Conservation (phyloP, 2,888 invertebrate genomes). For the Trachelus stipa region DNA sequence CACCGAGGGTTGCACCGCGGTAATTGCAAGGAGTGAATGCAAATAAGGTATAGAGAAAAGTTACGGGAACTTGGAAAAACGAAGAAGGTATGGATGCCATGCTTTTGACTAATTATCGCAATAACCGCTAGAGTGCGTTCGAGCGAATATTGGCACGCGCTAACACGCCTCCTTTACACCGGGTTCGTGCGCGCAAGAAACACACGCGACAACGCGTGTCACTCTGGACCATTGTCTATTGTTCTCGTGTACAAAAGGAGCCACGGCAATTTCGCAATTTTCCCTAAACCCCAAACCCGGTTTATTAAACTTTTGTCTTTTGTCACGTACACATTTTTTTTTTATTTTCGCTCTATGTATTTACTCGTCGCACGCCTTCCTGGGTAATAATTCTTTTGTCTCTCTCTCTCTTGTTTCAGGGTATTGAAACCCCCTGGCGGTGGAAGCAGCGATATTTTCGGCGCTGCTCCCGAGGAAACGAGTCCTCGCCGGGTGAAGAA, state of each 20-base stretch:
- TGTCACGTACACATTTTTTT: background rate
- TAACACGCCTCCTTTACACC: background rate
- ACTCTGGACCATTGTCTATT: background rate
- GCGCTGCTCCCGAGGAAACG: slow-evolving; percentile 53
- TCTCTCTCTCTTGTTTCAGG: slow-evolving; percentile 64
- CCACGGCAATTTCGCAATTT: background rate
- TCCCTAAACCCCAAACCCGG: background rate
- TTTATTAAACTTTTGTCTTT: background rate
- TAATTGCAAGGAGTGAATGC: background rate
- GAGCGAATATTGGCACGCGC: background rate
- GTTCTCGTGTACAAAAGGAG: background rate
- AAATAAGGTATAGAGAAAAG: background rate
- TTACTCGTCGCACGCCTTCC: background rate
- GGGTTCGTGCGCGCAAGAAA: background rate
- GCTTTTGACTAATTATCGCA: background rate
- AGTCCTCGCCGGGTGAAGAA: slow-evolving; percentile 61
- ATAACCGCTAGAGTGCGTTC: background rate
- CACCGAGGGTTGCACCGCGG: background rate
- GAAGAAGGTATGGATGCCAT: background rate
- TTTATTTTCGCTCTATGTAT: slow-evolving; percentile 11
- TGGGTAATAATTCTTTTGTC: slow-evolving; percentile 12
- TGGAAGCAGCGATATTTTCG: slow-evolving; percentile 73
- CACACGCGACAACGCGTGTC: slow-evolving; percentile 26
- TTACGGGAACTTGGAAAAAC: background rate
- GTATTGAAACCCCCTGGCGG: slow-evolving; percentile 75